Evolutionary conservation across 2,113 vertebrate genomes (phyloP), one percentile per base, ranked within the genome.

Genomic region (Oenanthe oenanthe): DNA sequence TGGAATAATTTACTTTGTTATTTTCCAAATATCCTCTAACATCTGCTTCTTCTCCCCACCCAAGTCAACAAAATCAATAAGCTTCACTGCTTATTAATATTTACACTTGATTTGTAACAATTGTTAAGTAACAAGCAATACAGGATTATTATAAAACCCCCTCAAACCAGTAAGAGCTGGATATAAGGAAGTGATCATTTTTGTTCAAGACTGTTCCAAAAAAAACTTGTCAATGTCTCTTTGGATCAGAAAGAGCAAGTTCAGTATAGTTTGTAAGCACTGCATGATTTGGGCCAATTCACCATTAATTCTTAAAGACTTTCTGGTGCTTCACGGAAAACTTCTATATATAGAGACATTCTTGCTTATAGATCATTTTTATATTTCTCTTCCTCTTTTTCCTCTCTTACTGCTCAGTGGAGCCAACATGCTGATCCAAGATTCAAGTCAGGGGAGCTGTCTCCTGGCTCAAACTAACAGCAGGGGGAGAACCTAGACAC

Each of bases 371-470:
- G 83, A 97, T 96, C 43, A 82, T 45, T 95, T 95, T 79, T 91
- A 73, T 89, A 87, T 96, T 94, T 95, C n/a, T 94, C 86, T 93
- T 95, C 84, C 82, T 89, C 74, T 67, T 96, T 95, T 93, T 92
- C 85, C 92, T 85, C 79, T 93, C 53, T 77, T 93, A 71, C 78
- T 80, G 75, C 68, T 95, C 79, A 77, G 53, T 61, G 76, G 24
- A 97, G 96, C 96, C 95, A 97, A 96, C 25, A 53, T 0, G 13
- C 82, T 94, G 94, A 96, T 96, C 93, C 95, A 97, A 94, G 68
- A 96, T 57, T 88, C 90, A 96, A 96, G 89, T 93, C 93, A 94
- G 70, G 74, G 73, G 81, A 97, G 74, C 81, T 73, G 79, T 86
- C 90, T 95, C 72, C 61, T 96, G 93, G 88, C 95, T 95, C 85